Base-by-base conservation (phyloP, 53 echinoderm and acorn worm species). In the Patiria pectinifera region DNA sequence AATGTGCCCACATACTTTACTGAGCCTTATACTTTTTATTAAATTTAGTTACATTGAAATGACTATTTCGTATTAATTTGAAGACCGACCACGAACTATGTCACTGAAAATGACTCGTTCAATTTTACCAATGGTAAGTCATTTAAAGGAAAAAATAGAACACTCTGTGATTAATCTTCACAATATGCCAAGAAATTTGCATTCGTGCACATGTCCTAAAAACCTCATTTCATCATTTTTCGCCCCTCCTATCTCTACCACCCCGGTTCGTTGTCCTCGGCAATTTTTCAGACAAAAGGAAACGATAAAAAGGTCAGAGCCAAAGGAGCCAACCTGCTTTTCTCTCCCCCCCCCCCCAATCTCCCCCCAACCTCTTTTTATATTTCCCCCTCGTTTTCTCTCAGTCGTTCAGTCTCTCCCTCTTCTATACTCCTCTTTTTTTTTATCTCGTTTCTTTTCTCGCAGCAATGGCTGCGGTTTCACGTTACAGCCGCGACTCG, bases 231-330 rank as follows among this genome's bases (percentile, higher is more conserved):
- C 18, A 35, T 16, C 43, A 76, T 77, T 25, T 86, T 48, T 66
- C 16, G 18, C 66, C 69, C 84, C 63, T 43, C 19, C 43, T 62
- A 53, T 44, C 85, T 35, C 78, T 59, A 22, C 80, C 62, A 62
- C 62, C 89, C n/a, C 80, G 24, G 89, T 89, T 89, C 89, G 80
- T 15, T 89, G 80, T 89, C 89, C 89, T 79, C 76, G 45, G 81
- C 89, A 89, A 80, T 89, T 80, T 53, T 89, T 81, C 81, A 80
- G 89, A 89, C 89, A 89, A 89, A 89, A 80, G 89, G 89, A 89
- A 80, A 89, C 78, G 80, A 89, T 89, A 80, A 80, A 66, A 88
- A 89, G 89, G 89, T 89, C 89, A 89, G 79, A 45, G 80, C 80
- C 66, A 59, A 21, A 77, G 80, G 80, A 80, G 80, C 80, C 80